These are phyloP conservation scores for Apamea anceps DNA, from an alignment of 2,888 invertebrate species.

Conservation along the genomic window DNA sequence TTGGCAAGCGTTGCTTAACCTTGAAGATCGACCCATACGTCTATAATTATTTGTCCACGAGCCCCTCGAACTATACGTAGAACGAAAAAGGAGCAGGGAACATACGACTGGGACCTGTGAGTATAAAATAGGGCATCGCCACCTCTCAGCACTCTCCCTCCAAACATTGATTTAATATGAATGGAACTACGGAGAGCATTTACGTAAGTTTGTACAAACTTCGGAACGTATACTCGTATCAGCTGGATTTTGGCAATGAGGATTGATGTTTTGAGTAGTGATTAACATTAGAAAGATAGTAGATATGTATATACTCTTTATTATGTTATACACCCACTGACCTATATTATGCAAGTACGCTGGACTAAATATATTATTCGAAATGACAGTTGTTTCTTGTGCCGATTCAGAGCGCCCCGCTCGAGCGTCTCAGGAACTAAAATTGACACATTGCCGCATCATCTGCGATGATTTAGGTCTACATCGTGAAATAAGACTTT, in stretches of 20 bases:
- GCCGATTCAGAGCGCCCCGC: too few species aligned
- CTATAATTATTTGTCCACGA: neutral
- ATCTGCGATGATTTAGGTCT: too few species aligned
- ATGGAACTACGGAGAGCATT: constrained; percentile 25
- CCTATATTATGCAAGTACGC: too few species aligned
- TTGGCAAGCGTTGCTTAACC: neutral
- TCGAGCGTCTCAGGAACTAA: too few species aligned
- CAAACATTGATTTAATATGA: constrained; percentile 55
- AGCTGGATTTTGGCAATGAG: neutral
- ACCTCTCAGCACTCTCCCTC: neutral
- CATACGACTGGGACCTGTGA: neutral
- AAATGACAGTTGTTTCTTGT: too few species aligned
- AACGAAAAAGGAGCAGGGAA: neutral
- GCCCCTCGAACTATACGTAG: neutral
- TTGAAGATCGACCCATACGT: neutral
- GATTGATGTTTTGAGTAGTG: neutral
- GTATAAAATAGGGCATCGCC: constrained; percentile 17
- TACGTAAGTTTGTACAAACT: constrained; percentile 32
- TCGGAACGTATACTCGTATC: neutral
- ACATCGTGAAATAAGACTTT: too few species aligned
- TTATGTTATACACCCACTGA: too few species aligned
- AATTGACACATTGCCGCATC: too few species aligned
- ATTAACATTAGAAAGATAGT: neutral
- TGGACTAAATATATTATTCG: too few species aligned
- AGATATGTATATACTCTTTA: too few species aligned